These are phyloP conservation scores for Pilophorus perplexus DNA, from an alignment of 2,888 invertebrate genomes.

Conservation along the genomic window DNA sequence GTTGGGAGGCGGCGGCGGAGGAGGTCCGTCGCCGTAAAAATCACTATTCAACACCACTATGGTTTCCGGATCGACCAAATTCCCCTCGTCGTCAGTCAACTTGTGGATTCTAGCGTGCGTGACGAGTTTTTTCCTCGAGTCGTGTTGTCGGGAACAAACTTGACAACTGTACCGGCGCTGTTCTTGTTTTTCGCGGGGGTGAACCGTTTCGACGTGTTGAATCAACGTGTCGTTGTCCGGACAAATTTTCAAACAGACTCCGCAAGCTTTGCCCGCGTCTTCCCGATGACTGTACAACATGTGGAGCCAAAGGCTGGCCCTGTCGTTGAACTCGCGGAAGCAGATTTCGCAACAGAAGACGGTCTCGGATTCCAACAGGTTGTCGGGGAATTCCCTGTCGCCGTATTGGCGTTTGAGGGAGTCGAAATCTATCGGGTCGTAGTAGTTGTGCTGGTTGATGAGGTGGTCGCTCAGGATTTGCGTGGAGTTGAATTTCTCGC, in stretches of 20 bases:
- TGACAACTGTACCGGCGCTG: constrained; percentile 51
- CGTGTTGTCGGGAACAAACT: constrained; percentile 59
- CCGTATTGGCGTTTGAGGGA: constrained; percentile 47
- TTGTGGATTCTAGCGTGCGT: constrained; percentile 60
- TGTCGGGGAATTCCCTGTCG: constrained; percentile 49
- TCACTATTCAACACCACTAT: constrained; percentile 50
- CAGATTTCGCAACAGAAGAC: constrained; percentile 56
- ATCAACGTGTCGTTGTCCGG: constrained; percentile 55
- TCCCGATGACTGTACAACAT: constrained; percentile 58
- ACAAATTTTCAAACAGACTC: constrained; percentile 58
- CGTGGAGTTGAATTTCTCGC: constrained; percentile 55
- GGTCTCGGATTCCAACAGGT: constrained; percentile 54
- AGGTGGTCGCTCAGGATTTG: constrained; percentile 57
- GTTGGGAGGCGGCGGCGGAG: constrained; percentile 36
- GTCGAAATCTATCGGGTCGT: constrained; percentile 39
- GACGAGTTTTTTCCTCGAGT: constrained; percentile 57
- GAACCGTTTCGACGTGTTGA: constrained; percentile 57
- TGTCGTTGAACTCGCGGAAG: constrained; percentile 55
- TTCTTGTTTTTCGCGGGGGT: constrained; percentile 50
- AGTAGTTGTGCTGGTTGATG: constrained; percentile 56
- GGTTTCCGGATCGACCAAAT: constrained; percentile 50
- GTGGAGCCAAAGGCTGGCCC: constrained; percentile 58
- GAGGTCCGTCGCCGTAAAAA: constrained; percentile 46
- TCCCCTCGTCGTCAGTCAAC: constrained; percentile 52
- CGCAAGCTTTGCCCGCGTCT: constrained; percentile 58